Conservation (phyloP, 2,888 invertebrate genomes). For the Meta bourneti region DNA sequence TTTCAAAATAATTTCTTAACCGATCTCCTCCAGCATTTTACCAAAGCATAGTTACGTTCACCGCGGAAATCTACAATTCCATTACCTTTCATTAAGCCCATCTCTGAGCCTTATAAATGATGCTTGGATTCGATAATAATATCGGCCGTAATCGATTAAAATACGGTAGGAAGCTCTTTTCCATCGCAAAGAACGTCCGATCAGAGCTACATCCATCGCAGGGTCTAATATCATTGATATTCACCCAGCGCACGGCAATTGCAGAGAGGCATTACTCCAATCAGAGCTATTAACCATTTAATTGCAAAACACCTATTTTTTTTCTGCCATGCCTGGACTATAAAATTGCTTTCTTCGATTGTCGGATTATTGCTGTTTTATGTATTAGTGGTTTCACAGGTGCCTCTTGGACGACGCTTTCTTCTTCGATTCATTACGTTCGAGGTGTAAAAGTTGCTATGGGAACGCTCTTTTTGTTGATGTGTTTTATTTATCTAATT, state of each 20-base stretch:
- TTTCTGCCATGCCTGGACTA: background rate
- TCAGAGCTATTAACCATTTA: conserved; percentile 62
- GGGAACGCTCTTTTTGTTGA: background rate
- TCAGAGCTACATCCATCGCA: too few relatives aligned
- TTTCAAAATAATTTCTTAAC: too few relatives aligned
- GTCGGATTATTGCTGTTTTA: conserved; percentile 33
- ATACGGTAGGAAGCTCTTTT: background rate
- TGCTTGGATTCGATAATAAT: background rate
- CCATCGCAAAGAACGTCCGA: background rate
- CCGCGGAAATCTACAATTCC: background rate
- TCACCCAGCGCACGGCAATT: conserved; percentile 15
- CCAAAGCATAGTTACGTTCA: background rate
- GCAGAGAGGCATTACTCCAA: conserved; percentile 29
- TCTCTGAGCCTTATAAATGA: background rate
- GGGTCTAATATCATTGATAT: conserved; percentile 17
- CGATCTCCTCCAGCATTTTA: background rate
- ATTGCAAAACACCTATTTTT: background rate
- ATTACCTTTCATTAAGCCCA: background rate
- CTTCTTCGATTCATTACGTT: background rate
- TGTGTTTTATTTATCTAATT: conserved; percentile 10
- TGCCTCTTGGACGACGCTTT: background rate
- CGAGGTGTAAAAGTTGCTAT: background rate
- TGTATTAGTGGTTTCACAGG: conserved; percentile 41
- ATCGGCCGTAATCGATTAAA: background rate
- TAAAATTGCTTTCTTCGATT: conserved; percentile 6